These are phyloP conservation scores for Rhinolophus sinicus DNA, from an alignment of 2,113 vertebrate genomes.

Conservation along the genomic window DNA sequence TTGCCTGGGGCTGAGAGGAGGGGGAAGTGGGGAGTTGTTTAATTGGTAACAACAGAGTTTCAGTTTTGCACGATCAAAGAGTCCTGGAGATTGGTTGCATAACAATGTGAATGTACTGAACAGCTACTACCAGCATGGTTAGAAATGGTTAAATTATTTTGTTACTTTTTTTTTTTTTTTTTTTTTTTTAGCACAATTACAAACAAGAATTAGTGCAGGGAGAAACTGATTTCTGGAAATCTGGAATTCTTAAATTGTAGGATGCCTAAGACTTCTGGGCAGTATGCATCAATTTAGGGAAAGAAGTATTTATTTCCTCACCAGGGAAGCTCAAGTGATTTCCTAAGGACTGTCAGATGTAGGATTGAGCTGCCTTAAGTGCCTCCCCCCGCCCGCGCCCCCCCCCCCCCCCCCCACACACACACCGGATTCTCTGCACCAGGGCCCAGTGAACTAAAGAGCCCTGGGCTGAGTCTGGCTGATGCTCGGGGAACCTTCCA, in stretches of 20 bases:
- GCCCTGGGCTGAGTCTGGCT: background rate
- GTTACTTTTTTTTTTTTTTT: background rate
- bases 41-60: background rate
- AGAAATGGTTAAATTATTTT: background rate
- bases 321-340: background rate
- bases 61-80: background rate
- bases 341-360: background rate
- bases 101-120: background rate
- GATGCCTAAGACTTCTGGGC: background rate
- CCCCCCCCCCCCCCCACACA: too few relatives aligned
- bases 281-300: background rate
- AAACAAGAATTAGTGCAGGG: background rate
- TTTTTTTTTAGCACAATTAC: background rate
- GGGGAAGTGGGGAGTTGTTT: background rate
- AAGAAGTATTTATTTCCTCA: background rate
- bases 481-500: background rate
- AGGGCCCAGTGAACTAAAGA: background rate
- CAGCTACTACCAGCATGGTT: background rate
- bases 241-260: background rate
- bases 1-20: background rate
- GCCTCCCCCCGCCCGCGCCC: background rate
- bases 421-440: background rate
- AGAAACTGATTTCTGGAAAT: conserved; percentile 22
- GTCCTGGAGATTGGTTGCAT: background rate
- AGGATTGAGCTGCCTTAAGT: background rate